Conservation (phyloP, 2,797 vertebrate species). For the Percopsis omiscomaycus region DNA sequence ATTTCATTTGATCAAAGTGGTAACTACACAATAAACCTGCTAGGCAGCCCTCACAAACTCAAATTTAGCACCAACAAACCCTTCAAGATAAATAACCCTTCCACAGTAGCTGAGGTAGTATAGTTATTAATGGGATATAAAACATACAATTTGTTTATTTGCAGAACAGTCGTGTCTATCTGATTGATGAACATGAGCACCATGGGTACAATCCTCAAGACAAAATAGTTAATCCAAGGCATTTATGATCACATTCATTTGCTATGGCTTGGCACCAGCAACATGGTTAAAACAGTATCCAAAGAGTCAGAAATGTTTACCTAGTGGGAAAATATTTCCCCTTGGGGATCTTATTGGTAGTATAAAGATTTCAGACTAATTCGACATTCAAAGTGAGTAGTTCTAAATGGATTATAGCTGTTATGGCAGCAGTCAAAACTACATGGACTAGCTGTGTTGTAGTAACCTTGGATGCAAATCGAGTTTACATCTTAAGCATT, state of each 20-base stretch:
- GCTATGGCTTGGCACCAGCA: constrained; percentile 26
- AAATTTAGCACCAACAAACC: constrained; percentile 48
- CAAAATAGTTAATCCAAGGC: neutral
- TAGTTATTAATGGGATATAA: constrained; percentile 54
- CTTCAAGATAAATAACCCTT: constrained; percentile 38
- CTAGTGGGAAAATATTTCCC: too few relatives aligned
- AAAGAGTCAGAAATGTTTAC: neutral
- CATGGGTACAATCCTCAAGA: neutral
- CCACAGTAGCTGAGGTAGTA: constrained; percentile 33
- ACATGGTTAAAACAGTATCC: too few relatives aligned
- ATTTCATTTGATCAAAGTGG: constrained; percentile 19
- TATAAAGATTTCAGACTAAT: too few relatives aligned
- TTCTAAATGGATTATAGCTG: neutral
- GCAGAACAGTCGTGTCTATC: neutral
- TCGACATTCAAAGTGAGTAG: too few relatives aligned
- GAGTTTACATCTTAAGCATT: constrained; percentile 67
- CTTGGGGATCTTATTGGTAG: too few relatives aligned
- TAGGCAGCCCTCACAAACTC: constrained; percentile 52
- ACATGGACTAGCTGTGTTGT: constrained; percentile 65
- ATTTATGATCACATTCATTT: constrained; percentile 22
- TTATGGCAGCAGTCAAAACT: constrained; percentile 63
- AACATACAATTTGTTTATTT: constrained; percentile 19
- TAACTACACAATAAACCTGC: constrained; percentile 22
- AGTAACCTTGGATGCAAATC: constrained; percentile 77
- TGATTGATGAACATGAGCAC: constrained; percentile 4